Evolutionary conservation across 2,888 invertebrate species (phyloP), one percentile per base, ranked within the genome.

Genomic region (Spisula subtruncata): DNA sequence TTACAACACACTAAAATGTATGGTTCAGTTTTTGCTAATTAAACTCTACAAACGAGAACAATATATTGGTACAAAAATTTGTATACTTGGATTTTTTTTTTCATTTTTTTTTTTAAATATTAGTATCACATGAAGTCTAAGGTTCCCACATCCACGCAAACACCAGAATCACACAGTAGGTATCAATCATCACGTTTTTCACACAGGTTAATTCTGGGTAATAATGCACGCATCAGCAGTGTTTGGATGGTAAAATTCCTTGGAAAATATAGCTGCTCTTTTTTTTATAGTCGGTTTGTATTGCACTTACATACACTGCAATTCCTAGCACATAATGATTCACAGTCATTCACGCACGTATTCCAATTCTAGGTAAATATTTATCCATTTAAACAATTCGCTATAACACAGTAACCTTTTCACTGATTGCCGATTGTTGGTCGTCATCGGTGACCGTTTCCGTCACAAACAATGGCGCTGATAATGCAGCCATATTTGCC

Each of bases 361-460:
- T 46, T 81, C 48, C 81, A 75, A 75, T 75, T 75, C 75, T 75
- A 75, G 75, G 75, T 75, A 75, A 75, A 75, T 75, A 75, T 25
- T 41, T 41, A 41, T 41, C 41, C 41, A 46, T 48, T 35, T 79
- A 54, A 35, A 41, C 41, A 75, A 20, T 79, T 29, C 92, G 94
- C 95, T 95, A 96, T 92, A 96, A 95, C 20, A 95, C 95, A n/a
- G 96, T 96, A 46, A 96, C 95, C 93, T 96, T 96, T 87, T 96
- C 95, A 91, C 95, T 95, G 90, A 94, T 93, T 1, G 93, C 93
- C n/a, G 93, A 93, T 71, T 94, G 93, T 54, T 88, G 83, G 41
- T 95, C 95, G 48, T 95, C 95, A 35, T 89, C 90, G 14, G 93
- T 91, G n/a, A 93, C 93, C 16, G 92, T 92, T 81, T 95, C 95